Evolutionary conservation across 2,113 vertebrate species (phyloP).

Genomic region (Prochilodus magdalenae): DNA sequence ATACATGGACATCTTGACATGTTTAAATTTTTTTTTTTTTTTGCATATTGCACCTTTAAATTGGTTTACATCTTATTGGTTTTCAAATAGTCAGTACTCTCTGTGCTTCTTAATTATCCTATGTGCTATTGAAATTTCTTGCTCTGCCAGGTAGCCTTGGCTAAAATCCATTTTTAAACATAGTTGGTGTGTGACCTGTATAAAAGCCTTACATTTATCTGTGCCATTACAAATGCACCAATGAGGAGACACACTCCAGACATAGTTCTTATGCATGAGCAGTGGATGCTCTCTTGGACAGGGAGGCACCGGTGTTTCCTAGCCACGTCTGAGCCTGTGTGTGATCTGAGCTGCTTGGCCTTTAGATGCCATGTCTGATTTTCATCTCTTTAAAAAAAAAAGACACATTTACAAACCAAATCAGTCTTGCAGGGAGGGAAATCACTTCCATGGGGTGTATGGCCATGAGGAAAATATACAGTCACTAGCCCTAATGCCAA

Average conservation of each 20-base stretch:
- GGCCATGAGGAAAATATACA: background rate
- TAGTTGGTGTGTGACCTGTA: too few species aligned
- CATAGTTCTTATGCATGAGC: conserved; percentile 12
- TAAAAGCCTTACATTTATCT: background rate
- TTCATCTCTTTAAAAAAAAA: conserved; percentile 23
- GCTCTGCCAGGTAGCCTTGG: too few species aligned
- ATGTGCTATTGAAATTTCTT: too few species aligned
- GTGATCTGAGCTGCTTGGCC: conserved; percentile 42
- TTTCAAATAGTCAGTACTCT: too few species aligned
- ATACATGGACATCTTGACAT: too few species aligned
- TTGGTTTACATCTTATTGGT: too few species aligned
- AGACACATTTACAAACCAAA: conserved; percentile 49
- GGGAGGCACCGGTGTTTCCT: conserved; percentile 33
- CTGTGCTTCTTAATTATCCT: too few species aligned
- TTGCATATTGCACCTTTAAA: too few species aligned
- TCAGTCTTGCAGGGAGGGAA: background rate
- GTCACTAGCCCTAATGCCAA: background rate
- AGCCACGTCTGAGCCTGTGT: conserved; percentile 30
- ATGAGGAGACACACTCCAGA: conserved; percentile 30
- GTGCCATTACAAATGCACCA: background rate
- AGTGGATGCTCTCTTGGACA: background rate
- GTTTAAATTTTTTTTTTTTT: too few species aligned
- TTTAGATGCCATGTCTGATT: conserved; percentile 28
- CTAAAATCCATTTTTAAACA: too few species aligned
- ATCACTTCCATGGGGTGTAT: background rate